A percentile compares a stretch with the other conserved stretches of the same genome.
Conservation (phyloP, 2,888 invertebrate species). For the Dicycla oo region DNA sequence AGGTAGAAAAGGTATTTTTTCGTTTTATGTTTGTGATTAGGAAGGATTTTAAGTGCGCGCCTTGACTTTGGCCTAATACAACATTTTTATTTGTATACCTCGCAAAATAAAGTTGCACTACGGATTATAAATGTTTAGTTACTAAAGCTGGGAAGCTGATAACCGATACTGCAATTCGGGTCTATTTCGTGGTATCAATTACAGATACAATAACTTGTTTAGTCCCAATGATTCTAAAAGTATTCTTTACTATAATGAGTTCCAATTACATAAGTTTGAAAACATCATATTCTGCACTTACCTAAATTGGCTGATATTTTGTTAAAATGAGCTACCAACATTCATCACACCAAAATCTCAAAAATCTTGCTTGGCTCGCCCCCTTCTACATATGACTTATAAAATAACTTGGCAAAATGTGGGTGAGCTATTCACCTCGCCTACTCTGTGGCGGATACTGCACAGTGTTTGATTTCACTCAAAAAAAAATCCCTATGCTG, state of each 20-base stretch:
- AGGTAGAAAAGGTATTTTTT: conserved; percentile 19
- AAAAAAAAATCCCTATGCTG: too few relatives aligned
- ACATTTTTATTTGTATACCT: conserved; percentile 28
- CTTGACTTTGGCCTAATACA: conserved; percentile 15
- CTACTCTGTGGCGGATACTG: too few relatives aligned
- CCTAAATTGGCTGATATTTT: not conserved
- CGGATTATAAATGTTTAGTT: not conserved
- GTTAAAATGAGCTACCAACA: not conserved
- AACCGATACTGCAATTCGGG: not conserved
- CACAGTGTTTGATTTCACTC: too few relatives aligned
- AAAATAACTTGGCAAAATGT: not conserved
- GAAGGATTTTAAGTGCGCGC: conserved; percentile 38
- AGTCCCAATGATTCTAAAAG: not conserved
- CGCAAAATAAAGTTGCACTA: conserved; percentile 58
- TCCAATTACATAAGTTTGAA: not conserved
- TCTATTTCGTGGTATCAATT: not conserved
- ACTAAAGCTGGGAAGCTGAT: not conserved
- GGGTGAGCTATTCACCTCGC: not conserved
- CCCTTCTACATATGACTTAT: not conserved
- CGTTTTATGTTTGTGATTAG: conserved; percentile 40
- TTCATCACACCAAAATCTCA: not conserved
- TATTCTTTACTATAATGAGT: not conserved
- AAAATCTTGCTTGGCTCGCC: not conserved
- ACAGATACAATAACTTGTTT: not conserved
- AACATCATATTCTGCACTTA: not conserved